These are phyloP conservation scores for Otolemur garnettii DNA, from an alignment of 2,113 vertebrate species.

Conservation along the genomic window DNA sequence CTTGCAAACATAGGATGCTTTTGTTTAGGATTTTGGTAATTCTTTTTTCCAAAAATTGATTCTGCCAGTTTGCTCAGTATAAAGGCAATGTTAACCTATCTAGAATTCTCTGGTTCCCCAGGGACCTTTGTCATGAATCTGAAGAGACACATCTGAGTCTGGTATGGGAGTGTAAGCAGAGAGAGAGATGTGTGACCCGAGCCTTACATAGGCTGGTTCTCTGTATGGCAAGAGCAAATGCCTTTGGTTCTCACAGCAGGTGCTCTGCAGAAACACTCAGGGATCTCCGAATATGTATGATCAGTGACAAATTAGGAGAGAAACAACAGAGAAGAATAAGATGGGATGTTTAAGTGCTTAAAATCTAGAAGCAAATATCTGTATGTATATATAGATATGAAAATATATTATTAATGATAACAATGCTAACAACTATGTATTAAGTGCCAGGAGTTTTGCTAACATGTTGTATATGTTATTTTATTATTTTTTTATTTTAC, in stretches of 20 bases:
- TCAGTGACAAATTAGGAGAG: background rate
- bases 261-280: background rate
- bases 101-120: background rate
- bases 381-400: background rate
- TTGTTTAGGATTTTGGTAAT: background rate
- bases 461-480: background rate
- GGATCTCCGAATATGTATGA: background rate
- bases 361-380: constrained; percentile 30
- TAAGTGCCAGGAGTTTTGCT: background rate
- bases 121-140: background rate
- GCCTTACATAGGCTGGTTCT: background rate
- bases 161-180: background rate
- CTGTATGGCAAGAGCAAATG: background rate
- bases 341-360: constrained; percentile 8
- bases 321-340: background rate
- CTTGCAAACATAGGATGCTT: background rate
- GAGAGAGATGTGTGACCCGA: background rate
- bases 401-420: background rate
- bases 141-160: background rate
- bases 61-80: background rate
- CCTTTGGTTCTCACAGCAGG: background rate
- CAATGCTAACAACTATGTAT: background rate
- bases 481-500: too few relatives aligned
- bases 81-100: background rate
- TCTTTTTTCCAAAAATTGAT: background rate